Evolutionary conservation across 2,888 invertebrate genomes (phyloP).

Genomic region (Scaeva pyrastri): DNA sequence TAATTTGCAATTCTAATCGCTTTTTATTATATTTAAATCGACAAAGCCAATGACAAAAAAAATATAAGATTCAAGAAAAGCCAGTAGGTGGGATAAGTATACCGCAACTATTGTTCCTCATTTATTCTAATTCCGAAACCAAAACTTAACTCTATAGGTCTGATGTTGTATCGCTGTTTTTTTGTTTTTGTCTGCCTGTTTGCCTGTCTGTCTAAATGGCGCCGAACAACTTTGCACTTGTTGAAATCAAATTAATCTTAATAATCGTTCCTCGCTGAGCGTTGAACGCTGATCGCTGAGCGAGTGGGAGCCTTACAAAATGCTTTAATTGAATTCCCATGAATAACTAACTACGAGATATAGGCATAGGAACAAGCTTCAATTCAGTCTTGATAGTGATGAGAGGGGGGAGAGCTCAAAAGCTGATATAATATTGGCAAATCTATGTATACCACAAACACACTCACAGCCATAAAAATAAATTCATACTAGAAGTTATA

Average conservation of each 20-base stretch:
- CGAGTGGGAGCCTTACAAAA: slow-evolving; percentile 66
- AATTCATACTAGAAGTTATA: not conserved
- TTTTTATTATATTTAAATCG: not conserved
- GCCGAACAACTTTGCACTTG: slow-evolving; percentile 71
- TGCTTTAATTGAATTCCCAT: slow-evolving; percentile 73
- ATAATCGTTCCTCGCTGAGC: slow-evolving; percentile 57
- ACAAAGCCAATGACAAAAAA: slow-evolving; percentile 8
- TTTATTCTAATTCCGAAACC: not conserved
- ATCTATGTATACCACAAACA: slow-evolving; percentile 24
- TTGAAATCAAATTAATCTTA: slow-evolving; percentile 73
- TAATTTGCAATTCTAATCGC: slow-evolving; percentile 23
- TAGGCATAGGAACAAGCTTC: no score
- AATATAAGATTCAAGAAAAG: not conserved
- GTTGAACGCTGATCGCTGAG: no score
- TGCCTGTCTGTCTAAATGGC: slow-evolving; percentile 45
- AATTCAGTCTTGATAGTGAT: slow-evolving; percentile 19
- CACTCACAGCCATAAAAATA: slow-evolving; percentile 10
- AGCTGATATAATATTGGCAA: not conserved
- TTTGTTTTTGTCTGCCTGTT: not conserved
- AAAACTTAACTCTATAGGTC: no score
- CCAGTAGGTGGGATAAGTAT: not conserved
- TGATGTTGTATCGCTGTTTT: not conserved
- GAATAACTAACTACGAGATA: slow-evolving; percentile 32
- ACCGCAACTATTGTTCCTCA: not conserved
- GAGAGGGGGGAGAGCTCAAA: no score